These are phyloP conservation scores for Synanthedon myopaeformis DNA, from an alignment of 2,888 invertebrate genomes.

Conservation along the genomic window DNA sequence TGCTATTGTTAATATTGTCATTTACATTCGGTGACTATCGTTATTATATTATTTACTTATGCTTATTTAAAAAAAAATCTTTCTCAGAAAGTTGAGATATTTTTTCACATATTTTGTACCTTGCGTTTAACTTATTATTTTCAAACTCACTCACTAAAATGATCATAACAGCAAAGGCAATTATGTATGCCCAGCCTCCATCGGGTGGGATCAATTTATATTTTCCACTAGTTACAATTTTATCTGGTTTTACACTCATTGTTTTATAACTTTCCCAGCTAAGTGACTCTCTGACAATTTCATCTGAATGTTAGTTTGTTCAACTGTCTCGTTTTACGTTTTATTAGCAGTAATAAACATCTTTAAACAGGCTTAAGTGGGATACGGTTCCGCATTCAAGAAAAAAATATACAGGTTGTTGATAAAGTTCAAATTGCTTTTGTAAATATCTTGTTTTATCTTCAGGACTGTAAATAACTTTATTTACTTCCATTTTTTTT, in stretches of 20 bases:
- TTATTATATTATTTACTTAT: too few relatives aligned
- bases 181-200: constrained; percentile 79
- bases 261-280: too few relatives aligned
- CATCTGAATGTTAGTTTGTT: neutral
- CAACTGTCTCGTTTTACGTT: neutral
- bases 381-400: neutral
- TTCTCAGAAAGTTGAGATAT: too few relatives aligned
- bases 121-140: too few relatives aligned
- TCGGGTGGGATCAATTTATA: constrained; percentile 62
- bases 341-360: neutral
- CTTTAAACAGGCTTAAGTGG: neutral
- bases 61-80: too few relatives aligned
- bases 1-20: too few relatives aligned
- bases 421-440: too few relatives aligned
- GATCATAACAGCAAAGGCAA: constrained; percentile 70
- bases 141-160: constrained; percentile 66
- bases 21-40: too few relatives aligned
- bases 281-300: neutral
- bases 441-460: neutral
- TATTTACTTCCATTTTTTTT: too few relatives aligned
- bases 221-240: constrained; percentile 17
- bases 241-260: neutral
- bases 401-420: neutral
- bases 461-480: neutral
- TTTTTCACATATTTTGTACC: too few relatives aligned